Evolutionary conservation across 92 coral and sea anemone genomes (phyloP).

Genomic region (Actinernus sp.): DNA sequence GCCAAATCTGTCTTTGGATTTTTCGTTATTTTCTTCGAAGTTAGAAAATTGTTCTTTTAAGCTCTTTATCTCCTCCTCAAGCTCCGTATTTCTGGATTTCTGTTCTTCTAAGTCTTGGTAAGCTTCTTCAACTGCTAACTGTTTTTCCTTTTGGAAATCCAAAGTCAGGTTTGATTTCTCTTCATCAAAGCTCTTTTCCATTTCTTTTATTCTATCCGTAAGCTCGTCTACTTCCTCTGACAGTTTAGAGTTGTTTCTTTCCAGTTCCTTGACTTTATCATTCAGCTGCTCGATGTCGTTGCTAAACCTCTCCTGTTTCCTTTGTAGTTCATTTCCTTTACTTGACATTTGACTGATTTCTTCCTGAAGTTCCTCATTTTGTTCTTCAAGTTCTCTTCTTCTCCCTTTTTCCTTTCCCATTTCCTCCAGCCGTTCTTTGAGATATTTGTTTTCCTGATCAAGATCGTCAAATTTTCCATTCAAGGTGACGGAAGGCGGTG

Average conservation of each 20-base stretch:
- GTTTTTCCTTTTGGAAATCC: conserved; percentile 38
- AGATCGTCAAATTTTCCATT: conserved; percentile 59
- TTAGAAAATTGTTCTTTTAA: conserved; percentile 19
- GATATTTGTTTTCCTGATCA: conserved; percentile 67
- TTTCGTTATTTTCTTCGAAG: conserved; percentile 24
- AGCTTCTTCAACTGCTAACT: conserved; percentile 23
- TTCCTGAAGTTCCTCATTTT: conserved; percentile 72
- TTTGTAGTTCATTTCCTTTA: conserved; percentile 49
- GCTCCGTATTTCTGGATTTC: conserved; percentile 14
- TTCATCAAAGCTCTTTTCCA: conserved; percentile 52
- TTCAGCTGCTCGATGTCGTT: conserved; percentile 66
- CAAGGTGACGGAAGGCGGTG: no score
- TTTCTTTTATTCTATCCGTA: conserved; percentile 51
- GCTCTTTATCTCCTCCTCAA: conserved; percentile 44
- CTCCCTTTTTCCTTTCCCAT: conserved; percentile 70
- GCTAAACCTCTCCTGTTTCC: conserved; percentile 24
- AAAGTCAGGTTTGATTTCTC: conserved; percentile 33
- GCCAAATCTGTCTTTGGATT: conserved; percentile 8
- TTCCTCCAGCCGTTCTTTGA: conserved; percentile 70
- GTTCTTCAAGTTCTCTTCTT: conserved; percentile 66
- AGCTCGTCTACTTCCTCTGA: conserved; percentile 52
- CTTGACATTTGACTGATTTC: conserved; percentile 59
- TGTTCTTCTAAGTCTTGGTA: neutral
- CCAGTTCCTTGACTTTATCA: conserved; percentile 48
- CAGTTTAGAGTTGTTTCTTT: conserved; percentile 35